These are phyloP conservation scores for Scleropages formosus DNA, from an alignment of 2,797 vertebrate genomes.

Conservation along the genomic window DNA sequence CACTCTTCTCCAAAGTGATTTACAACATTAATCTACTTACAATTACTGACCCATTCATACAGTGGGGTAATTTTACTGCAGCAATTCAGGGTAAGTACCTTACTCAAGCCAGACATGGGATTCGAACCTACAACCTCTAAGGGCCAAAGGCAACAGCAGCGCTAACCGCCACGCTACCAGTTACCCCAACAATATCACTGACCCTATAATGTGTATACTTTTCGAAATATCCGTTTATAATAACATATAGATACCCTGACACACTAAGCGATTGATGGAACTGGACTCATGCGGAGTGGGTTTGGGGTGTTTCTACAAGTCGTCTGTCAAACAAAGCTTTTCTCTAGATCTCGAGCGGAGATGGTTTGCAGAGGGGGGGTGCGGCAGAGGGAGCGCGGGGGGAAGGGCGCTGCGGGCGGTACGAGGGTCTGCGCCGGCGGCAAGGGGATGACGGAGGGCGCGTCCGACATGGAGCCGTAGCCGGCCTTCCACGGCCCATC, in stretches of 20 bases:
- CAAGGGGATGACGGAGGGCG: conserved; percentile 78
- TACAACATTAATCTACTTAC: too few species aligned
- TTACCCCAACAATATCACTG: background rate
- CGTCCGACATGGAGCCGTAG: conserved; percentile 69
- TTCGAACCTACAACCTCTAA: too few species aligned
- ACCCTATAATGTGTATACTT: background rate
- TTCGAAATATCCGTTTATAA: background rate
- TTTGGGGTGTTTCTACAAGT: background rate
- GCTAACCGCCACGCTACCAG: too few species aligned
- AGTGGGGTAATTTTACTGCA: too few species aligned
- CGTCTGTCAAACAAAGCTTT: conserved; percentile 57
- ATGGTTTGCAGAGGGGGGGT: conserved; percentile 66
- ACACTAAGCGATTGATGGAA: too few species aligned
- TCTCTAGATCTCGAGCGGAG: conserved; percentile 71
- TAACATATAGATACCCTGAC: background rate
- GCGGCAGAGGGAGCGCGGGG: conserved; percentile 65
- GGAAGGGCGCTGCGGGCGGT: conserved; percentile 66
- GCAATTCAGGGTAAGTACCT: too few species aligned
- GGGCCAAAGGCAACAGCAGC: too few species aligned
- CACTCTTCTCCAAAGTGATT: too few species aligned
- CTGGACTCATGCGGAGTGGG: too few species aligned
- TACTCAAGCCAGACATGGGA: too few species aligned
- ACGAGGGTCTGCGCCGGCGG: conserved; percentile 74
- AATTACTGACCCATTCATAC: too few species aligned
- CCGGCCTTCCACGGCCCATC: conserved; percentile 48